Base-by-base conservation (phyloP, 1,140 invertebrate species). In the Onthophagus taurus region DNA sequence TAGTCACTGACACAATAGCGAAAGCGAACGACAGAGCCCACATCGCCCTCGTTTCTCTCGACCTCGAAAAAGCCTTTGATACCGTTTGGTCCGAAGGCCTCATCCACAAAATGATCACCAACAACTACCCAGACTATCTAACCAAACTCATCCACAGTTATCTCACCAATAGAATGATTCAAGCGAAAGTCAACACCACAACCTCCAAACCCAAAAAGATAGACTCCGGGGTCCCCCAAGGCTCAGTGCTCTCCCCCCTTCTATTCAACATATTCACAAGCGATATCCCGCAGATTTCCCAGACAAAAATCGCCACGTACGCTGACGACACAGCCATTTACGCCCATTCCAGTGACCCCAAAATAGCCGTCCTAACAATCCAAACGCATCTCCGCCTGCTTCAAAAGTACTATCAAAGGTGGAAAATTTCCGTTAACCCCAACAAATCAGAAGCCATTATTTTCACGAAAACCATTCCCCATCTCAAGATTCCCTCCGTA, bases 251-350 rank as follows among this genome's bases (percentile, higher is more conserved):
- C 0, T 29, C 42, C 18, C 51, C 47, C 1, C 11, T 49, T 3
- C 42, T 59, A 0, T 60, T 52, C 21, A 39, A 19, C 3, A 19
- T 61, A 2, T 58, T 45, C 30, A 50, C 41, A 9, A 19, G 44
- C 1, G 50, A 59, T 35, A 35, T 58, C 5, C 49, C 54, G 11
- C 31, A 8, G 17, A 19, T 31, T 6, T 9, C 18, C 1, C 44
- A 45, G 24, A 46, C 44, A 18, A 36, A 21, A 3, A 35, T 47
- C 2, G 53, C 47, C 3, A 43, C 39, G 3, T 57, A 44, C 38
- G 54, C 56, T 17, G 52, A 60, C 30, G 58, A 60, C 49, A 57
- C 54, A 13, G 53, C 48, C 0, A 24, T 57, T 1, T 16, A 54
- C 3, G 14, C 46, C 6, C 21, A n/a, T 1, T 20, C 43, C 11